A percentile compares a stretch with the other conserved stretches of the same genome.
Conservation (phyloP, 2,888 invertebrate genomes). For the Bugulina stolonifera region DNA sequence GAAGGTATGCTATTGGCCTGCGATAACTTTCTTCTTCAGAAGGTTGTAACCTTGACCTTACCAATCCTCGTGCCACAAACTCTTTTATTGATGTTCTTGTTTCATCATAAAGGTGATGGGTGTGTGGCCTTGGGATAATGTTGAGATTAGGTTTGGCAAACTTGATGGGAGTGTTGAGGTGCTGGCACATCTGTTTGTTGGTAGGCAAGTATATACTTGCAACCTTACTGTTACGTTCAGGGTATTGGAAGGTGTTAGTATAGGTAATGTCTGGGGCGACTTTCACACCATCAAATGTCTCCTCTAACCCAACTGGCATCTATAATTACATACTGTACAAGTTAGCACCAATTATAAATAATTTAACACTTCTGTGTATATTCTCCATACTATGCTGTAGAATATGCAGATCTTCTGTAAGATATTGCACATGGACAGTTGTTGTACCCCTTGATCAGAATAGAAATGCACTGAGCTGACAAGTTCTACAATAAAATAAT, state of each 20-base stretch:
- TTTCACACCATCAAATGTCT: constrained; percentile 22
- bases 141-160: constrained; percentile 18
- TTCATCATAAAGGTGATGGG: constrained; percentile 2
- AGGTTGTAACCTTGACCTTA: not conserved
- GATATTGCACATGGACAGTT: too few relatives aligned
- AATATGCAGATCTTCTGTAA: too few relatives aligned
- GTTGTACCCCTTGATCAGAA: too few relatives aligned
- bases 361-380: too few relatives aligned
- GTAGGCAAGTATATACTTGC: not conserved
- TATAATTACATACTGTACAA: too few relatives aligned
- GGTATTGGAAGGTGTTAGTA: constrained; percentile 12
- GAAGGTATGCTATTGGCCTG: not conserved
- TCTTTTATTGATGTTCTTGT: not conserved
- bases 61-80: constrained; percentile 3
- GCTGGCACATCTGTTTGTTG: not conserved
- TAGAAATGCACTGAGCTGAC: too few relatives aligned
- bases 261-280: constrained; percentile 23
- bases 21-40: not conserved
- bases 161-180: not conserved
- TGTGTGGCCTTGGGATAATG: not conserved
- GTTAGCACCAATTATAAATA: too few relatives aligned
- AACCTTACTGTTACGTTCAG: constrained; percentile 7
- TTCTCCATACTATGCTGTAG: too few relatives aligned
- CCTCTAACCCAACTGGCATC: constrained; percentile 16
- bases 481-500: too few relatives aligned